Conservation (phyloP, 1,140 invertebrate species). For the Heliconius melpomene region DNA sequence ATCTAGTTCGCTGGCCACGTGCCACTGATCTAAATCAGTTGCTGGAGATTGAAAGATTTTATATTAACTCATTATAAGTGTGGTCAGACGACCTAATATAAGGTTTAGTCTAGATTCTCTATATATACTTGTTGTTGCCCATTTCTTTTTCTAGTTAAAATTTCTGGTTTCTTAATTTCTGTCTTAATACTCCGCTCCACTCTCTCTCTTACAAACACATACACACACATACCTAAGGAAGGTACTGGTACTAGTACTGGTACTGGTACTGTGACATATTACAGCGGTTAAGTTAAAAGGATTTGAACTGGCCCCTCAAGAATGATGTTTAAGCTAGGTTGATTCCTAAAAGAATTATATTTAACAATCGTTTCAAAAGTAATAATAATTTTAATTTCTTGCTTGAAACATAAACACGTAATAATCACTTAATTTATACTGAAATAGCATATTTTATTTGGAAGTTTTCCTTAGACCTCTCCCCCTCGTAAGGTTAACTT, state of each 20-base stretch:
- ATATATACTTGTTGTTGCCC: neutral
- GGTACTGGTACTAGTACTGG: no score
- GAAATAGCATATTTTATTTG: neutral
- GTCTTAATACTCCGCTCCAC: no score
- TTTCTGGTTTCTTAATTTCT: no score
- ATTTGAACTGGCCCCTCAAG: no score
- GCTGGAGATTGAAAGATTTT: slow-evolving; percentile 10
- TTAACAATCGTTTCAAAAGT: neutral
- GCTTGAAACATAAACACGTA: neutral
- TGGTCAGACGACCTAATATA: neutral
- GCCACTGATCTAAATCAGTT: slow-evolving; percentile 1
- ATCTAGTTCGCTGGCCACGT: slow-evolving; percentile 9
- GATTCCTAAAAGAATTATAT: no score
- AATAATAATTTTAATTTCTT: neutral
- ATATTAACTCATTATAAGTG: slow-evolving; percentile 12
- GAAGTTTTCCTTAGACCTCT: neutral
- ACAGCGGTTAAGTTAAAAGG: no score
- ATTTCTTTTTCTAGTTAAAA: no score
- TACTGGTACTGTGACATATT: no score
- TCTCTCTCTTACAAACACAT: no score
- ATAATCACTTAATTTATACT: neutral
- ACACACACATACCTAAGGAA: no score
- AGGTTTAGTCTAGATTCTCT: neutral
- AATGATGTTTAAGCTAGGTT: no score
- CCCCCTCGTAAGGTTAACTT: neutral